Evolutionary conservation across 1,140 invertebrate species (phyloP), one percentile per base, ranked within the genome.

Genomic region (Ostrea denselamellosa): DNA sequence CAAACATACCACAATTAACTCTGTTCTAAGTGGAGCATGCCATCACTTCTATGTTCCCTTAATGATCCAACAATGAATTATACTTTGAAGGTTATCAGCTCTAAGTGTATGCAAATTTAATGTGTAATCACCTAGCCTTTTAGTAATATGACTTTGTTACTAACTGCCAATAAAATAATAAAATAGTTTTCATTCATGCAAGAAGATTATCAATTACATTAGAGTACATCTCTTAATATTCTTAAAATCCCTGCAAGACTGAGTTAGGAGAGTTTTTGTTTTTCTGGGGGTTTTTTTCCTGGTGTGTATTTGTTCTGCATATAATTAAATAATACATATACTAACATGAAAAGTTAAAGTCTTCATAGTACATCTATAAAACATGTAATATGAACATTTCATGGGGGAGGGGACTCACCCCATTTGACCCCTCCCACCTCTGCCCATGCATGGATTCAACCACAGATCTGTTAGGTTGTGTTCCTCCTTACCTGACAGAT

Each of bases 41-140:
- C 68, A 77, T 28, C 68, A 77, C 68, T 77, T 77, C 9, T 34
- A 25, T 28, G 68, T 17, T 77, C 22, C 56, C 68, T 28, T 77
- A 77, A 77, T 77, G 68, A 77, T 77, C 68, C 28, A 77, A 77
- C 68, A 77, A 77, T 34, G 68, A 77, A 77, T 77, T 77, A 77
- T 25, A 77, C 68, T 77, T 77, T 77, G 68, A 77, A 77, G 68
- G 68, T 77, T 77, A 77, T 77, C 68, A 2, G 25, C 22, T 25
- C 68, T 77, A 77, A 77, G 28, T 77, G 68, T 77, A 77, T 77
- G 68, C 28, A 77, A 77, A 77, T 77, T 77, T 77, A 77, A 77
- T 77, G 68, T 77, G 25, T 77, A 77, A 77, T 77, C 68, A 77
- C 68, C 25, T 34, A 77, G 68, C 14, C 68, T 14, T 12, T 77